Conservation (phyloP, 2,888 invertebrate genomes). For the Dynastes hyllus region DNA sequence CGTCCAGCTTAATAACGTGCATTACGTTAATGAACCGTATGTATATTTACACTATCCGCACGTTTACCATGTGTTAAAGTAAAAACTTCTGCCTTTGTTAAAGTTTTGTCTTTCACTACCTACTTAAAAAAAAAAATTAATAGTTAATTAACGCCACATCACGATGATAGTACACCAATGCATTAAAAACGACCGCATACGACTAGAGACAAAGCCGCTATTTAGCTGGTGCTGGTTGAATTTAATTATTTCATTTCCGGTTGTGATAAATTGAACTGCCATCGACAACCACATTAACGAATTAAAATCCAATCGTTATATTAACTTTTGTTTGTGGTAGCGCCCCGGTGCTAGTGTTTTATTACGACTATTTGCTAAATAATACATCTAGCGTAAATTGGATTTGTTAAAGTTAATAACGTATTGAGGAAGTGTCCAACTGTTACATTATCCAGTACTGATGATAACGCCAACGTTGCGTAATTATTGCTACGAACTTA, state of each 20-base stretch:
- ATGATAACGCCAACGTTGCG: too few relatives aligned
- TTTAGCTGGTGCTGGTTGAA: neutral
- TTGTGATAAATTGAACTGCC: conserved; percentile 8
- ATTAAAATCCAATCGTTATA: conserved; percentile 14
- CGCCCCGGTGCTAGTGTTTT: neutral
- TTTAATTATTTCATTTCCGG: conserved; percentile 1
- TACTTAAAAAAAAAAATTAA: too few relatives aligned
- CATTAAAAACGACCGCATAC: too few relatives aligned
- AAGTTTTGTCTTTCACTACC: too few relatives aligned
- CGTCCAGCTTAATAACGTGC: neutral
- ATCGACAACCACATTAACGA: conserved; percentile 4
- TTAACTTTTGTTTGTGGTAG: neutral
- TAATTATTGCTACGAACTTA: too few relatives aligned
- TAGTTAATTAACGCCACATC: too few relatives aligned
- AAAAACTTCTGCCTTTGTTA: too few relatives aligned
- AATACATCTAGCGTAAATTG: neutral
- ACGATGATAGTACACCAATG: too few relatives aligned
- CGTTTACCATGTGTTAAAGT: too few relatives aligned
- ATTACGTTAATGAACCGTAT: neutral
- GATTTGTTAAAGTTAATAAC: neutral
- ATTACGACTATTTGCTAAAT: neutral
- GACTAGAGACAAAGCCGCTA: neutral
- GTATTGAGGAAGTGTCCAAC: neutral
- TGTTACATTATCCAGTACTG: too few relatives aligned
- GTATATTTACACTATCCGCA: neutral